Percentiles rank a stretch among this genome's conserved stretches.
Conservation (phyloP, 2,797 vertebrate genomes). For the Psittacula derbiana region DNA sequence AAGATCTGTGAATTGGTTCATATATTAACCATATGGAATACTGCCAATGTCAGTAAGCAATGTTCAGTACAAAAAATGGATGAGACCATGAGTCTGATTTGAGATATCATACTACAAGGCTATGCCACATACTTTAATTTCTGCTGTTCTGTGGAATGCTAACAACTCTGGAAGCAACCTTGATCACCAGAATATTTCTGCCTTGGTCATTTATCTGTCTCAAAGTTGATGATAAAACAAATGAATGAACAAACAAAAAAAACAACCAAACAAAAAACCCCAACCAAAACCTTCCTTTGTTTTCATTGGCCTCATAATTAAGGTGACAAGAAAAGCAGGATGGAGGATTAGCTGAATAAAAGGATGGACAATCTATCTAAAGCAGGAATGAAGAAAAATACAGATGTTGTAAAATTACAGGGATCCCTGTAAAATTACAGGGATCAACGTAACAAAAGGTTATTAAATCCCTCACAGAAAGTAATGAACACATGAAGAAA, state of each 20-base stretch:
- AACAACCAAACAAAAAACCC: neutral
- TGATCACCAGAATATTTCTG: neutral
- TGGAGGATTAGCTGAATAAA: neutral
- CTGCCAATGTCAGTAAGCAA: slow-evolving; percentile 6
- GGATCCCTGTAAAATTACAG: neutral
- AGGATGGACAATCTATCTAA: neutral
- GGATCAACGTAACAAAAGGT: neutral
- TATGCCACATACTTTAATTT: neutral
- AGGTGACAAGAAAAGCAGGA: neutral
- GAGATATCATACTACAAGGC: neutral
- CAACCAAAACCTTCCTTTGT: neutral
- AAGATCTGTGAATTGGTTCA: neutral
- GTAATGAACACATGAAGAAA: neutral
- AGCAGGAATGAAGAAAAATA: neutral
- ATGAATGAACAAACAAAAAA: neutral
- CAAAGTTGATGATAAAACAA: neutral
- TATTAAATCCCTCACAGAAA: neutral
- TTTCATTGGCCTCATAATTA: neutral
- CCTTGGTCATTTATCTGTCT: neutral
- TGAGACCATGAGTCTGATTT: neutral
- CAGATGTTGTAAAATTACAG: neutral
- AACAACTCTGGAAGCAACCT: neutral
- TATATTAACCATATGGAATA: neutral
- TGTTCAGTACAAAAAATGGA: neutral
- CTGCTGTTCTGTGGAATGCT: neutral